These are phyloP conservation scores for Molossus alvarezi DNA, from an alignment of 2,797 vertebrate genomes.

Conservation along the genomic window DNA sequence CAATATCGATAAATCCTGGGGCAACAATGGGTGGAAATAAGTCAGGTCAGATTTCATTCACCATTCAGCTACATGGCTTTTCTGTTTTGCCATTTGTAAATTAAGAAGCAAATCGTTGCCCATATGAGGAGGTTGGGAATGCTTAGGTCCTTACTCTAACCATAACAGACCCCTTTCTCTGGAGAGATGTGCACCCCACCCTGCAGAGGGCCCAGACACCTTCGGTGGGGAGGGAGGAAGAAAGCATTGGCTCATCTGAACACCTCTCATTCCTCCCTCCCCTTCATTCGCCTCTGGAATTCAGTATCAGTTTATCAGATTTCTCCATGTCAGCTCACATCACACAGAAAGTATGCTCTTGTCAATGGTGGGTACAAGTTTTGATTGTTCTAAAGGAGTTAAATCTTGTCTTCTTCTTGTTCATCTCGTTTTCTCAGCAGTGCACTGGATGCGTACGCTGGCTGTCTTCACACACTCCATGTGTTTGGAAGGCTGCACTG, in stretches of 20 bases:
- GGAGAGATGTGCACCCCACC: background rate
- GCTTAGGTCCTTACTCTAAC: accelerated
- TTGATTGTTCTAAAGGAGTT: background rate
- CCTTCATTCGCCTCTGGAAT: background rate
- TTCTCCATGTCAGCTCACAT: accelerated
- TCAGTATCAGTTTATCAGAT: accelerated
- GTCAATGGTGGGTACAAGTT: background rate
- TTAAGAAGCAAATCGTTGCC: background rate
- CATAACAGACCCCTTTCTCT: accelerated
- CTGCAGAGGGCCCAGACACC: no score
- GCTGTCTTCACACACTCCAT: accelerated
- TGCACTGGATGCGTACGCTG: accelerated
- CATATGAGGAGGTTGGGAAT: background rate
- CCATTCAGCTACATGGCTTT: background rate
- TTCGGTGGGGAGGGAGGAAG: background rate
- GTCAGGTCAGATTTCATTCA: background rate
- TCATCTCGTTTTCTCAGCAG: background rate
- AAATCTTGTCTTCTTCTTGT: background rate
- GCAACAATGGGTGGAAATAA: background rate
- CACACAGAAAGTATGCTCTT: accelerated
- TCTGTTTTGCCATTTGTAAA: background rate
- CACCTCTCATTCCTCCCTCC: accelerated
- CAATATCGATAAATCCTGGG: constrained; percentile 9
- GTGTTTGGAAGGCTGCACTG: no score
- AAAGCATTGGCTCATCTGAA: accelerated